A percentile compares a stretch with the other conserved stretches of the same genome.
phyloP scores from a whole-genome alignment of 2,113 vertebrate species.

The Casuarius casuarius region DNA sequence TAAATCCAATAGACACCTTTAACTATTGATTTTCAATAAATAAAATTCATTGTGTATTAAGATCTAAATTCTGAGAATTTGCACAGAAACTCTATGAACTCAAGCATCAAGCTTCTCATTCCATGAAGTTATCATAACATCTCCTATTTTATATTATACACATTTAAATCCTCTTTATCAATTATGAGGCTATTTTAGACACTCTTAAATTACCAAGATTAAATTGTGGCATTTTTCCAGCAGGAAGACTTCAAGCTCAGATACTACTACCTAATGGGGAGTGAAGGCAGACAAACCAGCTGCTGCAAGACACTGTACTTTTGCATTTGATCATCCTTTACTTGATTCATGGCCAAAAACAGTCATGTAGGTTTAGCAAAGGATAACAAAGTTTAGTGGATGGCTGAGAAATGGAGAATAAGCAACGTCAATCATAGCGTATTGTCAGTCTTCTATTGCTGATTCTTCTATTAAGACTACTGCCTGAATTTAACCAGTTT shows the following conservation, averaged over 20 bases:
- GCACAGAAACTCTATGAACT: not conserved
- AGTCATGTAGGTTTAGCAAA: not conserved
- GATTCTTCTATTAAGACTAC: not conserved
- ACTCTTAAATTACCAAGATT: slow-evolving; percentile 34
- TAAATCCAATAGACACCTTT: not conserved
- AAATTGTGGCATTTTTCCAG: slow-evolving; percentile 31
- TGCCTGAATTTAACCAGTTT: not conserved
- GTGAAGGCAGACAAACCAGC: slow-evolving; percentile 60
- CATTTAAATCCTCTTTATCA: not conserved
- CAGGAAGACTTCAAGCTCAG: slow-evolving; percentile 14
- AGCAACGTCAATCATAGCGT: not conserved
- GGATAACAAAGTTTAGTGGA: slow-evolving; percentile 31
- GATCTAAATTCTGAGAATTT: not conserved
- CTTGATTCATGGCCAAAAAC: slow-evolving; percentile 20
- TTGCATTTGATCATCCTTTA: slow-evolving; percentile 47
- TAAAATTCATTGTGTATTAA: not conserved
- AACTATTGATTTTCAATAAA: slow-evolving; percentile 33
- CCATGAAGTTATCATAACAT: not conserved
- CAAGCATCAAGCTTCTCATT: not conserved
- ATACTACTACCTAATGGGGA: slow-evolving; percentile 25
- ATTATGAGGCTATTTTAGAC: slow-evolving; percentile 15
- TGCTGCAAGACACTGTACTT: slow-evolving; percentile 48
- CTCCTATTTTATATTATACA: not conserved
- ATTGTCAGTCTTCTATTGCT: not conserved
- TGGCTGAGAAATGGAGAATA: slow-evolving; percentile 8